phyloP scores from a whole-genome alignment of 2,888 invertebrate genomes.

The Meganola albula region DNA sequence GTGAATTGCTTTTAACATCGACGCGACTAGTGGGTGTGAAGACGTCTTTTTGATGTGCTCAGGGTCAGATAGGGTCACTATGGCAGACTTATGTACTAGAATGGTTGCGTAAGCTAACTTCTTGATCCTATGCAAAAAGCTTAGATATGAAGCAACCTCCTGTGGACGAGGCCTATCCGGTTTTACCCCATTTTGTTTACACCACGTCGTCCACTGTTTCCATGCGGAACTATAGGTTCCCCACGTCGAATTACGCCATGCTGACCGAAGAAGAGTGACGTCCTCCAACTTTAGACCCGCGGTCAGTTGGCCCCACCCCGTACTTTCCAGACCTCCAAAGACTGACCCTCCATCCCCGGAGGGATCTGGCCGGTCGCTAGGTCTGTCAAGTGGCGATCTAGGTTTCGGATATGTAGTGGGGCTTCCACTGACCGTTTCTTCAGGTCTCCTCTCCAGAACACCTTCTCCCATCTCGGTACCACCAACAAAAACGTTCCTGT shows the following conservation, averaged over 20 bases:
- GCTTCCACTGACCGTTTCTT: slow-evolving; percentile 13
- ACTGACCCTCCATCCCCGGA: slow-evolving; percentile 8
- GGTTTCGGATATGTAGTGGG: slow-evolving; percentile 13
- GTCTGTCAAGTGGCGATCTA: slow-evolving; percentile 15
- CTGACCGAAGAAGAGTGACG: slow-evolving; percentile 4
- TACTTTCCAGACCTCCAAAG: slow-evolving; percentile 25
- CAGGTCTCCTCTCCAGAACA: slow-evolving; percentile 19
- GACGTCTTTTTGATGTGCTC: neutral
- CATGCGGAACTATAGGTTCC: slow-evolving; percentile 13
- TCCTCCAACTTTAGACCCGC: slow-evolving; percentile 1
- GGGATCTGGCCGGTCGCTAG: slow-evolving; percentile 12
- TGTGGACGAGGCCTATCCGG: slow-evolving; percentile 12
- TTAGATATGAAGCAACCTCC: slow-evolving; percentile 11
- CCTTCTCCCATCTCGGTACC: slow-evolving; percentile 15
- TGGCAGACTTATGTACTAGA: slow-evolving; percentile 18
- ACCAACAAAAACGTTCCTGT: slow-evolving; percentile 17
- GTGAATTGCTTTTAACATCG: slow-evolving; percentile 2
- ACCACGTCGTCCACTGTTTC: slow-evolving; percentile 16
- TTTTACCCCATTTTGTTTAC: slow-evolving; percentile 9
- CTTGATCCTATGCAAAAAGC: slow-evolving; percentile 7
- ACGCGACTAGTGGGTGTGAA: slow-evolving; percentile 1
- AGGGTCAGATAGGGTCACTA: slow-evolving; percentile 12
- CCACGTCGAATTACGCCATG: slow-evolving; percentile 16
- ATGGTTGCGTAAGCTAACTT: slow-evolving; percentile 14
- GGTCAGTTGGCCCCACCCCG: slow-evolving; percentile 23